These are phyloP conservation scores for Sesamia inferens DNA, from an alignment of 2,888 invertebrate species.

Conservation along the genomic window DNA sequence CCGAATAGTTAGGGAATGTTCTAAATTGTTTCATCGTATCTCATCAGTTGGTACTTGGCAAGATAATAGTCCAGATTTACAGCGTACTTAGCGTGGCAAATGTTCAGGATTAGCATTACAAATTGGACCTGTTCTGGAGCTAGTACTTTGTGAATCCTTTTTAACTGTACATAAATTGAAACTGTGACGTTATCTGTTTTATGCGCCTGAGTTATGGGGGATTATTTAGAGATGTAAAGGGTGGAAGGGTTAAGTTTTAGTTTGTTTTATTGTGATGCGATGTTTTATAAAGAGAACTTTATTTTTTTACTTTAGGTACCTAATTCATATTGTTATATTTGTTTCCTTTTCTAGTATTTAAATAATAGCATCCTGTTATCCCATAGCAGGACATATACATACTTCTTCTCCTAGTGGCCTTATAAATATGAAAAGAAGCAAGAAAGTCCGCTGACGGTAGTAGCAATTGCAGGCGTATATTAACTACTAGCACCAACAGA, in stretches of 20 bases:
- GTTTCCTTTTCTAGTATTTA: neutral
- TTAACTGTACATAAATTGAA: slow-evolving; percentile 55
- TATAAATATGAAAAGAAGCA: too few species aligned
- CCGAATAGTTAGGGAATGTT: slow-evolving; percentile 27
- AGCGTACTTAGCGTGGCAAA: slow-evolving; percentile 58
- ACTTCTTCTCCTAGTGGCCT: too few species aligned
- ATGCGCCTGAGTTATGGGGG: slow-evolving; percentile 61
- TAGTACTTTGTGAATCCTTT: slow-evolving; percentile 50
- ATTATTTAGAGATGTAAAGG: slow-evolving; percentile 28
- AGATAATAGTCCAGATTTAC: slow-evolving; percentile 59
- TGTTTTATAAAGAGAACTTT: neutral
- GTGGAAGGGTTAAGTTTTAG: slow-evolving; percentile 7
- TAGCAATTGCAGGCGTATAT: too few species aligned
- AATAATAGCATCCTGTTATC: too few species aligned
- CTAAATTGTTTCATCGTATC: slow-evolving; percentile 39
- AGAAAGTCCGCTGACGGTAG: too few species aligned
- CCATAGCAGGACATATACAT: too few species aligned
- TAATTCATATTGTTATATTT: neutral
- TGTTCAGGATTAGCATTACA: slow-evolving; percentile 64
- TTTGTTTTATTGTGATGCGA: neutral
- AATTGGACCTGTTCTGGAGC: slow-evolving; percentile 54
- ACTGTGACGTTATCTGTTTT: slow-evolving; percentile 40
- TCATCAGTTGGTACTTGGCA: slow-evolving; percentile 28
- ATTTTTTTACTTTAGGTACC: neutral
- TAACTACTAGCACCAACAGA: too few species aligned